Conservation (phyloP, 2,113 vertebrate species). For the Andinoacara biseriatus region DNA sequence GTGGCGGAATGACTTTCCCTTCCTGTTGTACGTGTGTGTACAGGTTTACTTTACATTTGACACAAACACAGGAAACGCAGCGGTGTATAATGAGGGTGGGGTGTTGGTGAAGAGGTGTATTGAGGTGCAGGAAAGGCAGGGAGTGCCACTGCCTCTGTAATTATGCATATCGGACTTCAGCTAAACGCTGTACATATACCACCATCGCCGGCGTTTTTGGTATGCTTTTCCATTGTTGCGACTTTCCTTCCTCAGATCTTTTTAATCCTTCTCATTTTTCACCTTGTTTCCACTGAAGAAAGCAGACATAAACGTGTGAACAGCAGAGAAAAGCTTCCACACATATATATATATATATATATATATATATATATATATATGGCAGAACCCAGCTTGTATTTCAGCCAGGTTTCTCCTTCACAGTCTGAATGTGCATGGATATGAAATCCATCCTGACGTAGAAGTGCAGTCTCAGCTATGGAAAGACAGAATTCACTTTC, state of each 20-base stretch:
- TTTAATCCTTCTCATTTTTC: slow-evolving; percentile 40
- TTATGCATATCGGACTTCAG: slow-evolving; percentile 64
- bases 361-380: neutral
- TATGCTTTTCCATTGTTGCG: slow-evolving; percentile 47
- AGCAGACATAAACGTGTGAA: neutral
- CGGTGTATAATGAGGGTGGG: slow-evolving; percentile 55
- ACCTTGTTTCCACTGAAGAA: neutral
- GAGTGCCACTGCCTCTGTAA: slow-evolving; percentile 70
- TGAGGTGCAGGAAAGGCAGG: slow-evolving; percentile 66
- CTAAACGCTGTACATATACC: slow-evolving; percentile 41
- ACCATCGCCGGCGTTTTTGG: slow-evolving; percentile 49
- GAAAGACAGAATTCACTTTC: neutral
- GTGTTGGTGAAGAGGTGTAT: slow-evolving; percentile 66
- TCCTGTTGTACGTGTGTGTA: slow-evolving; percentile 47
- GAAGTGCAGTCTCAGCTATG: slow-evolving; percentile 19
- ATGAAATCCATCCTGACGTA: slow-evolving; percentile 1
- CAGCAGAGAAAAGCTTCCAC: no score
- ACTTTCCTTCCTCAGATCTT: slow-evolving; percentile 20
- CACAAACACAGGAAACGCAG: slow-evolving; percentile 6
- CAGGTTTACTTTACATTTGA: slow-evolving; percentile 26
- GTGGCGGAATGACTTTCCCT: slow-evolving; percentile 67
- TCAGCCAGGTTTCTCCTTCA: neutral
- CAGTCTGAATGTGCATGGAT: neutral
- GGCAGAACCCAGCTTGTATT: slow-evolving; percentile 23
- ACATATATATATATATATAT: no score